These are phyloP conservation scores for Neosalanx taihuensis DNA, from an alignment of 2,797 vertebrate genomes.

Conservation along the genomic window DNA sequence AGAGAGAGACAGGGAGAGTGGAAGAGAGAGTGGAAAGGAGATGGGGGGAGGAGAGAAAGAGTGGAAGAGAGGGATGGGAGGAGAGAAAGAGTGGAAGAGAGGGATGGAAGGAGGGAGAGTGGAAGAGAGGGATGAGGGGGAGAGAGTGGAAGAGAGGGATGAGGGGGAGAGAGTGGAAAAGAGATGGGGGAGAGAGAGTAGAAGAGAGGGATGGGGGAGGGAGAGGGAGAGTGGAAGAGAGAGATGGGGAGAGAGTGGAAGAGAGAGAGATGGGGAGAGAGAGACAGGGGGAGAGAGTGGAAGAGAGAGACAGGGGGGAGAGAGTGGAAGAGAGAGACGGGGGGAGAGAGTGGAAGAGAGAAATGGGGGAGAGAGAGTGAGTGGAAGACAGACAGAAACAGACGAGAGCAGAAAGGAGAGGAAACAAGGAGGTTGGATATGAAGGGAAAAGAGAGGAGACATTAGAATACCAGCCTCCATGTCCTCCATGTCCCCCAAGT, in stretches of 20 bases:
- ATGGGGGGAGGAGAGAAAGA: not conserved
- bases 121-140: not conserved
- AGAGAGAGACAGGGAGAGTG: too few species aligned
- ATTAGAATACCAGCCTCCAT: too few species aligned
- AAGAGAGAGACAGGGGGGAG: not conserved
- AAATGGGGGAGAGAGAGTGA: too few species aligned
- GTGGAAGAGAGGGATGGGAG: constrained; percentile 1
- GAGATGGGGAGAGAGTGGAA: constrained; percentile 17
- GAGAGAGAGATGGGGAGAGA: not conserved
- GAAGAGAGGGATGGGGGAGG: not conserved
- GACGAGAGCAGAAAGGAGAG: too few species aligned
- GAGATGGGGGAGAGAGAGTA: too few species aligned
- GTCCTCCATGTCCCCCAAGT: too few species aligned
- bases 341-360: too few species aligned
- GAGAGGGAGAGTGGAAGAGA: constrained; percentile 22
- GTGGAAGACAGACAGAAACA: too few species aligned
- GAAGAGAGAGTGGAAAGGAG: not conserved
- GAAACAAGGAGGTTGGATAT: too few species aligned
- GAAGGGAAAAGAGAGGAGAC: too few species aligned
- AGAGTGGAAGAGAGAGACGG: too few species aligned
- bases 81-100: not conserved
- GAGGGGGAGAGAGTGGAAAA: not conserved
- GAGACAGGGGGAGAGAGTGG: constrained; percentile 3
- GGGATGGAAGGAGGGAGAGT: not conserved
- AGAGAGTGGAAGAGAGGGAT: not conserved